Evolutionary conservation across 2,113 vertebrate species (phyloP).

Genomic region (Natator depressus): DNA sequence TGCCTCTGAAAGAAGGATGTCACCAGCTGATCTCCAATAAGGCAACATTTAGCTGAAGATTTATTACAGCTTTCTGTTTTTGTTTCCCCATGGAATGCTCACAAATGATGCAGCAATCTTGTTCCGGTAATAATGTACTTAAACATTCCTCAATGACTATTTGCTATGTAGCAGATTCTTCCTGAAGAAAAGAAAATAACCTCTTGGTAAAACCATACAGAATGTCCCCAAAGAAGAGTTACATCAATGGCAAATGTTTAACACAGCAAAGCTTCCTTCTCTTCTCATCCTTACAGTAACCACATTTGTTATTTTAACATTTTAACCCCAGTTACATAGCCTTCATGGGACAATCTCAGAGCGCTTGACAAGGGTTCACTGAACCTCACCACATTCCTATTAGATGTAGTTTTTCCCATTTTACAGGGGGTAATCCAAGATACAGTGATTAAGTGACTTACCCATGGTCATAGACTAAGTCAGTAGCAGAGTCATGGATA

Average conservation of each 20-base stretch:
- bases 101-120: conserved; percentile 72
- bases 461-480: background rate
- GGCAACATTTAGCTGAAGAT: conserved; percentile 69
- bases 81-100: conserved; percentile 69
- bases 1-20: conserved; percentile 45
- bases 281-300: conserved; percentile 21
- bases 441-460: background rate
- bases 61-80: conserved; percentile 65
- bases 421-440: conserved; percentile 31
- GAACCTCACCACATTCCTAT: background rate
- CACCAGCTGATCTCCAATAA: conserved; percentile 55
- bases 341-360: conserved; percentile 28
- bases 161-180: conserved; percentile 63
- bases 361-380: background rate
- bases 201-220: conserved; percentile 23
- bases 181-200: background rate
- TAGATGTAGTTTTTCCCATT: conserved; percentile 36
- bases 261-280: conserved; percentile 28
- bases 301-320: background rate
- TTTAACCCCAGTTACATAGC: background rate
- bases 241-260: conserved; percentile 29
- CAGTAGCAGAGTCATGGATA: background rate
- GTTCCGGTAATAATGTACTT: conserved; percentile 64
- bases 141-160: conserved; percentile 63
- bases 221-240: background rate